Conservation (phyloP, 1,140 invertebrate species). For the Pseudachorutes palmiensis region DNA sequence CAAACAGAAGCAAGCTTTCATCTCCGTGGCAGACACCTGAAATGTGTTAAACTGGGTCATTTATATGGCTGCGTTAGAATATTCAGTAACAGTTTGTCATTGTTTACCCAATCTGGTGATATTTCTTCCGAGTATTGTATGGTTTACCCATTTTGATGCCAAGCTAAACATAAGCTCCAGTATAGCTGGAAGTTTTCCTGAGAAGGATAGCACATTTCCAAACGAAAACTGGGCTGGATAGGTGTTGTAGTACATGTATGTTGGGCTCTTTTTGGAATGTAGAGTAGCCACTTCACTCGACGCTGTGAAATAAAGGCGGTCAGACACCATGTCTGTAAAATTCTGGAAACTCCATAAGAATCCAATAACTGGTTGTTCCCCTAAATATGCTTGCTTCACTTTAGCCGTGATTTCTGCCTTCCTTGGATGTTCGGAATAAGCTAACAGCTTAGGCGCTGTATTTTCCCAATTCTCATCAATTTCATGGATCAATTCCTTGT, state of each 20-base stretch:
- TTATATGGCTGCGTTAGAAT: neutral
- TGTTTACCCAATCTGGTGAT: conserved; percentile 19
- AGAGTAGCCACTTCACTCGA: conserved; percentile 17
- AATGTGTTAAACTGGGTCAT: neutral
- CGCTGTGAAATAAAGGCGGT: conserved; percentile 25
- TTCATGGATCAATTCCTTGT: conserved; percentile 8
- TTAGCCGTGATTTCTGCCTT: conserved; percentile 16
- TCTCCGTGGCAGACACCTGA: conserved; percentile 20
- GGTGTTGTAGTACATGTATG: conserved; percentile 22
- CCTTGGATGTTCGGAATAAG: conserved; percentile 7
- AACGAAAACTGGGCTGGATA: conserved; percentile 17
- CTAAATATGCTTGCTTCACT: conserved; percentile 26
- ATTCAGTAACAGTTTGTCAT: neutral
- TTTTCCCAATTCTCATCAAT: neutral
- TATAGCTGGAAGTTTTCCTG: conserved; percentile 17
- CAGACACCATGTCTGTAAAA: conserved; percentile 25
- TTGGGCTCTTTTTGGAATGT: conserved; percentile 19
- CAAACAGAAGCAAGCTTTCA: conserved; percentile 22
- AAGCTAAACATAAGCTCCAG: conserved; percentile 10
- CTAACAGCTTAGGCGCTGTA: neutral
- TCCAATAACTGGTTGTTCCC: conserved; percentile 10
- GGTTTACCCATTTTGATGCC: neutral
- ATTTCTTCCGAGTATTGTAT: conserved; percentile 22
- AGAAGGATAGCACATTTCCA: conserved; percentile 7
- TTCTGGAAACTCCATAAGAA: conserved; percentile 17